Percentiles rank a stretch among this genome's conserved stretches.
phyloP scores from a whole-genome alignment of 2,888 invertebrate genomes.

The Drosophila histrio region DNA sequence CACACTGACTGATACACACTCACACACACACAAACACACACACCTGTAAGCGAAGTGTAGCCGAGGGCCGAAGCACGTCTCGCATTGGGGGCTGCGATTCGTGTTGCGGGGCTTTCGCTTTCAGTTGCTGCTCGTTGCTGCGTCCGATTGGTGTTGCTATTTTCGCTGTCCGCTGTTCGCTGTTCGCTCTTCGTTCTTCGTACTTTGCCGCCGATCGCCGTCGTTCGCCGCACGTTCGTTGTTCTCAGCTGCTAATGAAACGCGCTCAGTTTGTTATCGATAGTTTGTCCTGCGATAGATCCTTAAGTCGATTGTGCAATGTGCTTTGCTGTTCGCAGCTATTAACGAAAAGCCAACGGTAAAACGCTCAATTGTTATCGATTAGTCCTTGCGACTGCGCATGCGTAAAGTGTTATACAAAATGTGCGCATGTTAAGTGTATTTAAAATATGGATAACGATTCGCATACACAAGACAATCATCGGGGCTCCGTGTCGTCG shows the following conservation, averaged over 20 bases:
- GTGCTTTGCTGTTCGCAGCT: not conserved
- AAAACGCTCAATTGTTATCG: slow-evolving; percentile 22
- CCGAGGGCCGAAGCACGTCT: slow-evolving; percentile 47
- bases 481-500: slow-evolving; percentile 82
- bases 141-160: slow-evolving; percentile 78
- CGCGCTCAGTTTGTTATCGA: slow-evolving; percentile 9
- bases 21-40: not conserved
- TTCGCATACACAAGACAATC: slow-evolving; percentile 61
- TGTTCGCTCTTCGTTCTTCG: slow-evolving; percentile 26
- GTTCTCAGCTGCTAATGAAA: not conserved
- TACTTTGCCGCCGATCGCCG: slow-evolving; percentile 22
- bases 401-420: slow-evolving; percentile 1
- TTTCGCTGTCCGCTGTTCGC: slow-evolving; percentile 35
- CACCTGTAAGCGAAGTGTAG: slow-evolving; percentile 29
- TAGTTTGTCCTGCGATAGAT: slow-evolving; percentile 14
- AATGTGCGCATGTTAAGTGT: slow-evolving; percentile 8
- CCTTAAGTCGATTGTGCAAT: not conserved
- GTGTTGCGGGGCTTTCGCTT: slow-evolving; percentile 78
- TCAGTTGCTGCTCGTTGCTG: slow-evolving; percentile 82
- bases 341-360: too few relatives aligned
- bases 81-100: slow-evolving; percentile 55
- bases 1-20: not conserved
- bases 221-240: not conserved
- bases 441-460: slow-evolving; percentile 51
- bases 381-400: slow-evolving; percentile 1